phyloP scores from a whole-genome alignment of 1,140 invertebrate species.

The Cepaea nemoralis region DNA sequence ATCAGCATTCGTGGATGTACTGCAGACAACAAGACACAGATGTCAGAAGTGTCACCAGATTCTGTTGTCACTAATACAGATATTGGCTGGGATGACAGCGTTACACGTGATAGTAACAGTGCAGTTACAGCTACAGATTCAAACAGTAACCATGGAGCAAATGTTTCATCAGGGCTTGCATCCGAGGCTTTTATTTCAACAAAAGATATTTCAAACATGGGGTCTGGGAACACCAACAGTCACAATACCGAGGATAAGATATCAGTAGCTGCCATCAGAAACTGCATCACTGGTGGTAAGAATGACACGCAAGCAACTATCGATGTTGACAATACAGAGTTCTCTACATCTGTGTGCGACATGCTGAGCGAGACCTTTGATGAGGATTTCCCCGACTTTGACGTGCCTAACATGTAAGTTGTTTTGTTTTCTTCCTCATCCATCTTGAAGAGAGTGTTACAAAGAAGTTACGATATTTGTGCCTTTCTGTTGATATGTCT shows the following conservation, averaged over 20 bases:
- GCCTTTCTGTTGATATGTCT: no score
- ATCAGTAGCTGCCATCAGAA: not conserved
- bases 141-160: not conserved
- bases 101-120: not conserved
- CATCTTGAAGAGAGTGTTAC: no score
- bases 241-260: not conserved
- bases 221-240: not conserved
- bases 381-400: not conserved
- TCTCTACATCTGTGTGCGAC: constrained; percentile 10
- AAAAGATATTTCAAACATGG: not conserved
- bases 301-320: not conserved
- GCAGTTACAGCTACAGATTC: not conserved
- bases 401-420: not conserved
- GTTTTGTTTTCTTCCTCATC: no score
- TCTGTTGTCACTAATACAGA: not conserved
- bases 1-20: not conserved
- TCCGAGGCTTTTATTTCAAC: not conserved
- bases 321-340: not conserved
- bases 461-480: no score
- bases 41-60: not conserved
- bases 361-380: constrained; percentile 17
- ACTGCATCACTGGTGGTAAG: not conserved
- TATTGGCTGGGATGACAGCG: not conserved
- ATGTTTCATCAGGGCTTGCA: not conserved
- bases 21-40: not conserved